phyloP scores from a whole-genome alignment of 2,113 vertebrate genomes.

The Heterocephalus glaber region DNA sequence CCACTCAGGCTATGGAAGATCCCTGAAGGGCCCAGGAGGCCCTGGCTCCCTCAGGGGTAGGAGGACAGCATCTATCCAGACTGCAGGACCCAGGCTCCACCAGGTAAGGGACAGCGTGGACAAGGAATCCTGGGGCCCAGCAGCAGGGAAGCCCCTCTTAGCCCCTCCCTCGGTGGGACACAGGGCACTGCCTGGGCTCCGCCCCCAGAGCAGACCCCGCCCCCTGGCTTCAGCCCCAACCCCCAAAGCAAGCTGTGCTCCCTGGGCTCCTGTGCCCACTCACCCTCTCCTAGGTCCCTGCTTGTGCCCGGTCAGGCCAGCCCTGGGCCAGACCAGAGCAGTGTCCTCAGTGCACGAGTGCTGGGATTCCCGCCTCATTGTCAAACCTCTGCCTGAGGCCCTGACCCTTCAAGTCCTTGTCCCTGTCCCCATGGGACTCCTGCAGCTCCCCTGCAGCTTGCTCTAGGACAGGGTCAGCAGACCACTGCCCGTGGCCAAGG shows the following conservation, averaged over 20 bases:
- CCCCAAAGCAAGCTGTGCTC: too few species aligned
- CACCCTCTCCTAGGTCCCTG: background rate
- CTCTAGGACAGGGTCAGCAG: background rate
- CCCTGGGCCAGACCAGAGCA: fast-evolving
- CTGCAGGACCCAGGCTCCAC: too few species aligned
- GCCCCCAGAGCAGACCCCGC: background rate
- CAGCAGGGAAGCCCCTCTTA: background rate
- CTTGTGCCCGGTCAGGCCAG: too few species aligned
- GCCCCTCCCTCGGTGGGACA: too few species aligned
- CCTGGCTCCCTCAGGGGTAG: background rate
- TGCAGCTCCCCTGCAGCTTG: background rate
- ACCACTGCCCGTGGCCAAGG: background rate
- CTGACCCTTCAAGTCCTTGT: background rate
- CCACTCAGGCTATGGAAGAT: too few species aligned
- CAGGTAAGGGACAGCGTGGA: background rate
- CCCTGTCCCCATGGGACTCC: background rate
- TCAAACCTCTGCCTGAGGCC: background rate
- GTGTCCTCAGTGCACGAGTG: background rate
- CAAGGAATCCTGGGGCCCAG: background rate
- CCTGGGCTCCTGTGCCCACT: too few species aligned
- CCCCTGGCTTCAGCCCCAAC: background rate
- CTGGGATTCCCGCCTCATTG: background rate
- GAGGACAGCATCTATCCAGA: background rate
- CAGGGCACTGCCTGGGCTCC: fast-evolving
- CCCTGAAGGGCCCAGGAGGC: background rate